Evolutionary conservation across 2,888 invertebrate genomes (phyloP).

Genomic region (Conchocele bisecta): DNA sequence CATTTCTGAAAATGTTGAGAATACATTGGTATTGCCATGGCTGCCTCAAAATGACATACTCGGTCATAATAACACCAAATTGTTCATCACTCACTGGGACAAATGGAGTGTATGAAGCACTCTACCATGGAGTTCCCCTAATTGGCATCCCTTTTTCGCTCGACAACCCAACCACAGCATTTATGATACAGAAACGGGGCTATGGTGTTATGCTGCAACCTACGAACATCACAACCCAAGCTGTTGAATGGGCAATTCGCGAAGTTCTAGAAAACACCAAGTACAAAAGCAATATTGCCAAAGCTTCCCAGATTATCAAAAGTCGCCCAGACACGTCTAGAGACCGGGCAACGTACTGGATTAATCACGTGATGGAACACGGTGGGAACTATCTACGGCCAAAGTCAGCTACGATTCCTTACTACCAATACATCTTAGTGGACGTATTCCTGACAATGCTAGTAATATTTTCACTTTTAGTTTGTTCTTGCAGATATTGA

Average conservation of each 20-base stretch:
- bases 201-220: slow-evolving; percentile 59
- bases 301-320: slow-evolving; percentile 52
- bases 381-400: slow-evolving; percentile 67
- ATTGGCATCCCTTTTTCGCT: slow-evolving; percentile 59
- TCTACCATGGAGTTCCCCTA: slow-evolving; percentile 71
- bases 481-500: no score
- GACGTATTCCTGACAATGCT: no score
- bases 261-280: slow-evolving; percentile 42
- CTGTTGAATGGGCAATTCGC: slow-evolving; percentile 38
- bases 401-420: slow-evolving; percentile 55
- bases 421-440: slow-evolving; percentile 64
- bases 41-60: slow-evolving; percentile 68
- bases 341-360: slow-evolving; percentile 65
- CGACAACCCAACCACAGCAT: slow-evolving; percentile 63
- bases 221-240: slow-evolving; percentile 28
- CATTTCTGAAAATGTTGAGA: slow-evolving; percentile 11
- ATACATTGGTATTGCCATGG: slow-evolving; percentile 53
- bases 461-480: no score
- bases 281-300: slow-evolving; percentile 44
- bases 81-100: slow-evolving; percentile 71
- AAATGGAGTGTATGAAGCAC: slow-evolving; percentile 66
- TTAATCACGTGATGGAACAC: slow-evolving; percentile 69
- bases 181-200: slow-evolving; percentile 45
- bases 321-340: slow-evolving; percentile 41
- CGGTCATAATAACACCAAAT: slow-evolving; percentile 57